Base-by-base conservation (phyloP, 1,140 invertebrate genomes). In the Cydia pomonella region DNA sequence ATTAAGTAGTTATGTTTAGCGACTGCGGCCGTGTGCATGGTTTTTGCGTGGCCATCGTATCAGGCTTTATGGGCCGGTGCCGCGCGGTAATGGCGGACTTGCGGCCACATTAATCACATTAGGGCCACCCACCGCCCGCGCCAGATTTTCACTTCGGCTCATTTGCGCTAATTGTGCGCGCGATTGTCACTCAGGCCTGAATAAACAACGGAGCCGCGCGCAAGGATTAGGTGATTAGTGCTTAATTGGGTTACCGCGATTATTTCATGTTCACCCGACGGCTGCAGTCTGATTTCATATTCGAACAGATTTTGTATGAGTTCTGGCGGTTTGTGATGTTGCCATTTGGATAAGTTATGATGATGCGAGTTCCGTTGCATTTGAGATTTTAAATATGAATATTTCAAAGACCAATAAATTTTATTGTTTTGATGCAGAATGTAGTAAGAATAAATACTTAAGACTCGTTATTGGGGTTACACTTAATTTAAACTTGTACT, bases 141-240 rank as follows among this genome's bases (percentile, higher is more conserved):
- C 87, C 89, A 92, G 90, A 92, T 92, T 92, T 92, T 89, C 91
- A 87, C 88, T 90, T 90, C 90, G 90, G 86, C 91, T 93, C 91
- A 93, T 92, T 93, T 92, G 87, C 86, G 85, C 83, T 93, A 93
- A 93, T 93, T 92, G 90, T 89, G 84, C 85, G 84, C 88, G 89
- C 85, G 89, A 93, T 92, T 93, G 91, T 93, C 91, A 92, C 89
- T 93, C 91, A 89, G 89, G 90, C 87, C 87, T 92, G 90, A 91
- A 92, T 92, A 92, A 93, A 92, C 91, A 92, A 91, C 88, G 84
- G 90, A 84, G 86, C 87, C 80, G 82, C 83, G 81, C 88, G 87
- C 91, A 89, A 91, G 91, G 91, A 91, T 93, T 93, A 93, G 91
- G 87, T 92, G 91, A 93, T 93, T 93, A 93, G 85, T 82, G 84